phyloP scores from a whole-genome alignment of 1,140 invertebrate species.

The Zaprionus africanus region DNA sequence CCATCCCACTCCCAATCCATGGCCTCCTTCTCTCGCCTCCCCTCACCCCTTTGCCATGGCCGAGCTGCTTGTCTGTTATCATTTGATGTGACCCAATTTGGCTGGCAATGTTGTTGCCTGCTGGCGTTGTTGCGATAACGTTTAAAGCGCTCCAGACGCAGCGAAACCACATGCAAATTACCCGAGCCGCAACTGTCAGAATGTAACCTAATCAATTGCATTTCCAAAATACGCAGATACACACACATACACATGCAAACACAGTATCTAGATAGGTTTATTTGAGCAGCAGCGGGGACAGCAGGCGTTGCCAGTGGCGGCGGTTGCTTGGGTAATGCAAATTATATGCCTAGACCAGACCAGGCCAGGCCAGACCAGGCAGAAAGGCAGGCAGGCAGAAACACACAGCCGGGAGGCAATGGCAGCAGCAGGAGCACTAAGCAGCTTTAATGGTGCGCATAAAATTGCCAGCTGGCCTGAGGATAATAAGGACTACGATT shows the following conservation, averaged over 20 bases:
- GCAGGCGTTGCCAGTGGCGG: conserved; percentile 28
- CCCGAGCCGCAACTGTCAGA: conserved; percentile 26
- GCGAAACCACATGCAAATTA: conserved; percentile 37
- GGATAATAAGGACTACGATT: conserved; percentile 40
- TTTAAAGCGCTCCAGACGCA: conserved; percentile 6
- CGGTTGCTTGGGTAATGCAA: conserved; percentile 36
- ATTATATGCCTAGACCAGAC: conserved; percentile 16
- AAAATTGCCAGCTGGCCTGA: conserved; percentile 41
- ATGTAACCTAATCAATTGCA: conserved; percentile 46
- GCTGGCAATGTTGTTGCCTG: conserved; percentile 33
- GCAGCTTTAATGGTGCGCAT: conserved; percentile 69
- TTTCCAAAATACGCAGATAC: conserved; percentile 12
- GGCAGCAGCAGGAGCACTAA: conserved; percentile 28
- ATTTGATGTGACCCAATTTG: conserved; percentile 73
- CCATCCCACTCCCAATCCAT: not conserved
- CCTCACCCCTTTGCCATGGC: conserved; percentile 6
- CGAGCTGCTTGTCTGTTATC: conserved; percentile 32
- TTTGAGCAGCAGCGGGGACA: not conserved
- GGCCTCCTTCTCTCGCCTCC: not conserved
- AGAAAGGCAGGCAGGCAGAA: not conserved
- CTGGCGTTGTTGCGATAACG: conserved; percentile 54
- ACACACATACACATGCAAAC: not conserved
- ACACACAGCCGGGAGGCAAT: not conserved
- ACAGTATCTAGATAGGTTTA: not conserved
- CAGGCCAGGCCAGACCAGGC: not conserved